Conservation (phyloP, 1,140 invertebrate genomes). For the Sarcophaga bullata region DNA sequence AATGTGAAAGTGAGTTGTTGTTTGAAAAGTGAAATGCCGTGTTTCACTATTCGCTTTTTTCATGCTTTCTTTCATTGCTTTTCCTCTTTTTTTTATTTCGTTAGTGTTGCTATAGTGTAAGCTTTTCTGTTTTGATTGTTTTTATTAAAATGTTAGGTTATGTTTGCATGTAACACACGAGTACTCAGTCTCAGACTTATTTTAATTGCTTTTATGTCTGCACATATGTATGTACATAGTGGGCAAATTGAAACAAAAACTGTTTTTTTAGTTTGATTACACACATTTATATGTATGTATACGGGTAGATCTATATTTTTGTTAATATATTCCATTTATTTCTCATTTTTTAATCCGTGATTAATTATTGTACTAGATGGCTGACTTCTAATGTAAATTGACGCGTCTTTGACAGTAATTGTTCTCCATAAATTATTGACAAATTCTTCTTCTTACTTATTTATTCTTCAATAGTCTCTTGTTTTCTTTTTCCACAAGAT, state of each 20-base stretch:
- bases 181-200: background rate
- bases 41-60: slow-evolving; percentile 6
- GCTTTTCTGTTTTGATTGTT: background rate
- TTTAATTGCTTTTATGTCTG: too few species aligned
- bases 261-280: background rate
- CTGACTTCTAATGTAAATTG: background rate
- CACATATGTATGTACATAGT: too few species aligned
- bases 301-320: too few species aligned
- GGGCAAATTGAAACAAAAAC: too few species aligned
- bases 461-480: too few species aligned
- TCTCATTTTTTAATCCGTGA: background rate
- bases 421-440: background rate
- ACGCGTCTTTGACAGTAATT: slow-evolving; percentile 21
- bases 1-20: slow-evolving; percentile 23
- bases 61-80: too few species aligned
- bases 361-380: background rate
- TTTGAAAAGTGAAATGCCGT: slow-evolving; percentile 26
- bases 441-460: background rate
- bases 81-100: background rate
- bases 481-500: too few species aligned
- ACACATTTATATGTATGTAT: too few species aligned
- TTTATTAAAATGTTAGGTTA: background rate
- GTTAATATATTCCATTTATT: too few species aligned
- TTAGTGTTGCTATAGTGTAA: background rate
- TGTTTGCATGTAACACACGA: background rate